A percentile compares a stretch with the other conserved stretches of the same genome.
These are phyloP conservation scores for Podarcis raffonei DNA, from an alignment of 2,113 vertebrate species.

Conservation along the genomic window DNA sequence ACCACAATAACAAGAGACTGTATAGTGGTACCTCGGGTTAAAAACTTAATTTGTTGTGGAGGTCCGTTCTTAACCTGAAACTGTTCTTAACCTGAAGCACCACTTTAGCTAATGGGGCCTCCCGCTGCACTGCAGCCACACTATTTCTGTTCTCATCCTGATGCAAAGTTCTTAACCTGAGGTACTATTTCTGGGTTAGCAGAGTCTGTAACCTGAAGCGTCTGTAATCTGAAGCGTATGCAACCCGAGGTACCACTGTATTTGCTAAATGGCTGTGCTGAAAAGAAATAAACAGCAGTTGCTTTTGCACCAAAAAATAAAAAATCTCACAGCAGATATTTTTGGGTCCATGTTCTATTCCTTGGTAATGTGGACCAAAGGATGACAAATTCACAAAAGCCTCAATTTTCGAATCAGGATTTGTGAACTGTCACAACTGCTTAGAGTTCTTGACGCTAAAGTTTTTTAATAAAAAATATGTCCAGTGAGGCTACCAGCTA, in stretches of 20 bases:
- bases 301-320: not conserved
- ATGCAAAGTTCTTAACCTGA: too few relatives aligned
- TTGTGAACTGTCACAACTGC: not conserved
- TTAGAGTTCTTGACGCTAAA: not conserved
- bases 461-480: not conserved
- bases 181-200: too few relatives aligned
- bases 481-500: not conserved
- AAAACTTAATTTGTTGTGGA: too few relatives aligned
- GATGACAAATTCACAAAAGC: not conserved
- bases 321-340: constrained; percentile 13
- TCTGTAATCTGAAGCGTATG: too few relatives aligned
- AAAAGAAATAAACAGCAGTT: not conserved
- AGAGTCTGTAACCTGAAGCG: too few relatives aligned
- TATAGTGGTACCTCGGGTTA: too few relatives aligned
- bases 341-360: constrained; percentile 7
- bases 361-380: not conserved
- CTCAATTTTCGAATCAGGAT: not conserved
- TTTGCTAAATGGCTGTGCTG: constrained; percentile 9
- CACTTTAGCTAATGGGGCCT: too few relatives aligned
- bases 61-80: too few relatives aligned
- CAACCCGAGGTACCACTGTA: not conserved
- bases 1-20: not conserved
- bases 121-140: too few relatives aligned
- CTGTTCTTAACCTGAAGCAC: too few relatives aligned
- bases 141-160: too few relatives aligned